Conservation (phyloP, 2,113 vertebrate genomes). For the Tupaia tana region DNA sequence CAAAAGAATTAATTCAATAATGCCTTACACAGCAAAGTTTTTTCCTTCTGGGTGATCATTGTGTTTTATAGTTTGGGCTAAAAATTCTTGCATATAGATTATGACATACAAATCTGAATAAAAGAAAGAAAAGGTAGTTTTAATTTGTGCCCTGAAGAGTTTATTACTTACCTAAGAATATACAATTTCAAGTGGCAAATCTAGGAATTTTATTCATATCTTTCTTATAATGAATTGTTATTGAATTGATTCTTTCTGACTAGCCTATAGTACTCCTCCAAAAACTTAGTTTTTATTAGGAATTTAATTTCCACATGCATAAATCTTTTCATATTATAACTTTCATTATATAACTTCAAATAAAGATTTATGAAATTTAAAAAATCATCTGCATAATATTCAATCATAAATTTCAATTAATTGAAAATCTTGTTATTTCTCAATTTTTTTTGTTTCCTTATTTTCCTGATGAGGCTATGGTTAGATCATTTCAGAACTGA, state of each 20-base stretch:
- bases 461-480: background rate
- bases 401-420: background rate
- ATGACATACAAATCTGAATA: background rate
- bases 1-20: background rate
- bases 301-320: background rate
- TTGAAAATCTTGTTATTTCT: background rate
- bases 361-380: background rate
- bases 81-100: background rate
- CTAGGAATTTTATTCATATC: background rate
- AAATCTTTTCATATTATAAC: background rate
- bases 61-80: conserved; percentile 5
- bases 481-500: background rate
- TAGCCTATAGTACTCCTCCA: background rate
- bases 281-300: background rate
- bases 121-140: conserved; percentile 2
- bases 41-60: background rate
- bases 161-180: background rate
- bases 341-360: background rate
- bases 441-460: background rate
- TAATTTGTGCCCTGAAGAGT: background rate
- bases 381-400: background rate
- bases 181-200: background rate
- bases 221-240: background rate
- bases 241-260: background rate
- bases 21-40: background rate